phyloP scores from a whole-genome alignment of 2,888 invertebrate species.

The Coelopa pilipes region DNA sequence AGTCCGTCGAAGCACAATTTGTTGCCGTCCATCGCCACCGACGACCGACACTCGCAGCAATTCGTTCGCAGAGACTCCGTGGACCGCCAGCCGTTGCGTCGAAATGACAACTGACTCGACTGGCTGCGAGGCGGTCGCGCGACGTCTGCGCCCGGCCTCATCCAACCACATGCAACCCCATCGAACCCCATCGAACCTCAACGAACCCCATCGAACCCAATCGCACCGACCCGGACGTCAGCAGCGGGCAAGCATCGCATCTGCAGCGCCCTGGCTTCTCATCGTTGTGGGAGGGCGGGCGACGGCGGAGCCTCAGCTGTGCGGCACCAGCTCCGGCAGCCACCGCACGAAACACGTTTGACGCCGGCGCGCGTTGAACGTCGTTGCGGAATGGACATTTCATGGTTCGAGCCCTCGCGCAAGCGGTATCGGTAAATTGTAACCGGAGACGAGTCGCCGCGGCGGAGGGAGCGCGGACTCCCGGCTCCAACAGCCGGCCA shows the following conservation, averaged over 20 bases:
- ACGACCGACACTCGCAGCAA: too few relatives aligned
- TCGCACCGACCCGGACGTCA: neutral
- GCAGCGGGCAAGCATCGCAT: neutral
- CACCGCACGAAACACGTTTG: constrained; percentile 11
- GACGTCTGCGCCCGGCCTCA: neutral
- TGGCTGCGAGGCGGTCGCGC: constrained; percentile 24
- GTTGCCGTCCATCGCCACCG: too few relatives aligned
- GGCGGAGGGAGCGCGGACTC: too few relatives aligned
- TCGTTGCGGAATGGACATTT: neutral
- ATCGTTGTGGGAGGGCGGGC: too few relatives aligned
- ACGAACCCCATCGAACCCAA: constrained; percentile 24
- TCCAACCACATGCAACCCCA: constrained; percentile 16
- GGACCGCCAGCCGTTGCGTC: constrained; percentile 38
- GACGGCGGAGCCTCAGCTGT: neutral
- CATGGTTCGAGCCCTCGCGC: constrained; percentile 12
- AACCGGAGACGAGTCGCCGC: constrained; percentile 16
- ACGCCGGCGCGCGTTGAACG: neutral
- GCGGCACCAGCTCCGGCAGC: neutral
- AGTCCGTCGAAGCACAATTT: too few relatives aligned
- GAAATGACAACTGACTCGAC: constrained; percentile 41
- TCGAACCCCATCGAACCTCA: constrained; percentile 21
- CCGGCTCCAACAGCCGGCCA: constrained; percentile 15
- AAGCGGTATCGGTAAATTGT: constrained; percentile 33
- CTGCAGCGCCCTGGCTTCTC: neutral
- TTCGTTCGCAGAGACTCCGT: neutral